phyloP scores from a whole-genome alignment of 2,113 vertebrate genomes.

The Microcebus lehilahytsara region DNA sequence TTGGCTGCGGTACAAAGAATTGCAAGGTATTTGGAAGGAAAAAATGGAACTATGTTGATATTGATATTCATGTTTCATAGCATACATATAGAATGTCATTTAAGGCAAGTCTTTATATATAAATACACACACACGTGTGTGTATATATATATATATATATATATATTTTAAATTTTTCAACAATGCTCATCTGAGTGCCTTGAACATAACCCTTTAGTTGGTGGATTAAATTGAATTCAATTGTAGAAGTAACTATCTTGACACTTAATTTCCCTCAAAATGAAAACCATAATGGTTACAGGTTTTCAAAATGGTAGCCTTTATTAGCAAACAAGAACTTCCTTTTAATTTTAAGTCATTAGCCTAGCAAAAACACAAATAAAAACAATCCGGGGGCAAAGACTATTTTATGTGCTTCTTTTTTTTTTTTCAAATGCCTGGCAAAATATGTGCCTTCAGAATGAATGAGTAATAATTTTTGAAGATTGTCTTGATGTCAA shows the following conservation, averaged over 20 bases:
- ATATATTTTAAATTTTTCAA: neutral
- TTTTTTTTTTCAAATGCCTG: neutral
- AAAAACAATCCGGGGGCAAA: neutral
- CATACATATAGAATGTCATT: neutral
- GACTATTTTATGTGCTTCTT: neutral
- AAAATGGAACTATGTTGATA: neutral
- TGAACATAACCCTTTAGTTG: neutral
- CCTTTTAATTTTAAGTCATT: constrained; percentile 42
- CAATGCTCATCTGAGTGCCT: neutral
- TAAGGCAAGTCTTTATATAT: neutral
- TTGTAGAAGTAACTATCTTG: neutral
- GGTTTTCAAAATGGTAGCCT: constrained; percentile 20
- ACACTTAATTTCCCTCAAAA: neutral
- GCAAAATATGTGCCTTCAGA: neutral
- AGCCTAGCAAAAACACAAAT: neutral
- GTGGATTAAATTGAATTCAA: neutral
- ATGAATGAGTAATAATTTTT: neutral
- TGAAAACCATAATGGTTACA: neutral
- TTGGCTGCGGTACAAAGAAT: neutral
- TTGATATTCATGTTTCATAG: neutral
- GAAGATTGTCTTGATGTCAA: neutral
- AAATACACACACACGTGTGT: too few species aligned
- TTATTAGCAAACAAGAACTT: constrained; percentile 22
- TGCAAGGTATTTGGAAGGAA: neutral
- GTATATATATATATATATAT: neutral